Percentiles rank a stretch among this genome's conserved stretches.
Conservation (phyloP, 2,888 invertebrate genomes). For the Halocaridina rubra region DNA sequence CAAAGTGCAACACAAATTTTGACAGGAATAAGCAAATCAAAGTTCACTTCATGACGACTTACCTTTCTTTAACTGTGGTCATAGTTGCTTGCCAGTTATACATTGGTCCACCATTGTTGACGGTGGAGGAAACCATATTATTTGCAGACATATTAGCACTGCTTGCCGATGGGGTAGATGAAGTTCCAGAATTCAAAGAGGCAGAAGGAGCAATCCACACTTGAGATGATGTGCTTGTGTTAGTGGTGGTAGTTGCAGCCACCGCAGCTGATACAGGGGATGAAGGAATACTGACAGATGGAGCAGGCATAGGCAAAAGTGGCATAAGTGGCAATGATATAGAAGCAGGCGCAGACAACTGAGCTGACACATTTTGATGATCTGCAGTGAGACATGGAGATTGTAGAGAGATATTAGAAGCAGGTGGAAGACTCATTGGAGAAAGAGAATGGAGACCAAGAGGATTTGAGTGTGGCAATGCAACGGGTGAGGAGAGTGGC, state of each 20-base stretch:
- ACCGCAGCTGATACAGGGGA: not conserved
- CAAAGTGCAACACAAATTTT: too few species aligned
- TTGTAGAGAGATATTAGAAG: not conserved
- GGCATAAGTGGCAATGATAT: not conserved
- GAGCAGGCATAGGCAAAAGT: not conserved
- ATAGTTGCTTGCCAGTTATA: conserved; percentile 63
- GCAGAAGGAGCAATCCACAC: not conserved
- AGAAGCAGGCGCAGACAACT: not conserved
- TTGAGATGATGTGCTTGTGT: not conserved
- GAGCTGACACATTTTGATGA: not conserved
- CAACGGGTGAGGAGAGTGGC: not conserved
- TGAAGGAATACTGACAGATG: not conserved
- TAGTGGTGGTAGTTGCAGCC: not conserved
- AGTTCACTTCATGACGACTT: too few species aligned
- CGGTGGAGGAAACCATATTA: not conserved
- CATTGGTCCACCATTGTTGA: conserved; percentile 36
- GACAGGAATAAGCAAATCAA: too few species aligned
- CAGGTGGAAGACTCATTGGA: not conserved
- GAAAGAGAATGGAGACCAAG: not conserved
- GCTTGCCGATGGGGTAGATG: not conserved
- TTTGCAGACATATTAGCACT: not conserved
- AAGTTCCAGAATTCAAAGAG: not conserved
- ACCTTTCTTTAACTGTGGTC: conserved; percentile 62
- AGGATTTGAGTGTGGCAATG: not conserved
- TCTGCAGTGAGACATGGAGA: not conserved